A percentile compares a stretch with the other conserved stretches of the same genome.
phyloP scores from a whole-genome alignment of 1,140 invertebrate genomes.

The Lepidotrigona ventralis region DNA sequence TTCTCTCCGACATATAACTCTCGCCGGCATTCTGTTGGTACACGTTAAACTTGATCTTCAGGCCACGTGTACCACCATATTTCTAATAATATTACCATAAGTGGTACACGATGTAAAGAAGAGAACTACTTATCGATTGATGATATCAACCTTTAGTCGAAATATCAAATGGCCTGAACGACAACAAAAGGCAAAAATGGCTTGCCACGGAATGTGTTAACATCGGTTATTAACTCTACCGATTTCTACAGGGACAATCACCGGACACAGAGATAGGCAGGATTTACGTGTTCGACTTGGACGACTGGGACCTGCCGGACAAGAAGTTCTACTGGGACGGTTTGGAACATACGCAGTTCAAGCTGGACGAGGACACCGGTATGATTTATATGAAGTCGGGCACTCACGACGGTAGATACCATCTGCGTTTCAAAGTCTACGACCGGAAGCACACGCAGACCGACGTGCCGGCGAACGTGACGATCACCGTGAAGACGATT shows the following conservation, averaged over 20 bases:
- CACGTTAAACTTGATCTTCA: too few species aligned
- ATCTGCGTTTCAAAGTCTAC: slow-evolving; percentile 95
- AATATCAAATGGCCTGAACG: too few species aligned
- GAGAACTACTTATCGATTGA: too few species aligned
- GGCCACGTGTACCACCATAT: too few species aligned
- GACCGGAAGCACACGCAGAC: slow-evolving; percentile 96
- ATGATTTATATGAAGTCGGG: slow-evolving; percentile 97
- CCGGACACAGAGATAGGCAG: slow-evolving; percentile 96
- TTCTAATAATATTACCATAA: too few species aligned
- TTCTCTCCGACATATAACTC: too few species aligned
- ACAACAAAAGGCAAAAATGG: too few species aligned
- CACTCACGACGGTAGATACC: slow-evolving; percentile 91
- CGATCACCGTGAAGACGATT: slow-evolving; percentile 95
- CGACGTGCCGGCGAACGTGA: slow-evolving; percentile 95
- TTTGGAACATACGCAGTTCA: slow-evolving; percentile 90
- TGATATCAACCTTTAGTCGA: too few species aligned
- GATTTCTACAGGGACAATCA: slow-evolving; percentile 87
- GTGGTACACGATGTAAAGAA: too few species aligned
- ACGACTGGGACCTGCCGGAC: slow-evolving; percentile 98
- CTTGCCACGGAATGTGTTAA: too few species aligned
- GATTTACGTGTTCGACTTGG: slow-evolving; percentile 97
- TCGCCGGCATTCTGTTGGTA: too few species aligned
- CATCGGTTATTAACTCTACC: too few species aligned
- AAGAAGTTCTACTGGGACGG: slow-evolving; percentile 97
- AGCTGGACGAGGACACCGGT: slow-evolving; percentile 93